Evolutionary conservation across 2,797 vertebrate genomes (phyloP), one percentile per base, ranked within the genome.

Genomic region (Sebastes ruberrimus): DNA sequence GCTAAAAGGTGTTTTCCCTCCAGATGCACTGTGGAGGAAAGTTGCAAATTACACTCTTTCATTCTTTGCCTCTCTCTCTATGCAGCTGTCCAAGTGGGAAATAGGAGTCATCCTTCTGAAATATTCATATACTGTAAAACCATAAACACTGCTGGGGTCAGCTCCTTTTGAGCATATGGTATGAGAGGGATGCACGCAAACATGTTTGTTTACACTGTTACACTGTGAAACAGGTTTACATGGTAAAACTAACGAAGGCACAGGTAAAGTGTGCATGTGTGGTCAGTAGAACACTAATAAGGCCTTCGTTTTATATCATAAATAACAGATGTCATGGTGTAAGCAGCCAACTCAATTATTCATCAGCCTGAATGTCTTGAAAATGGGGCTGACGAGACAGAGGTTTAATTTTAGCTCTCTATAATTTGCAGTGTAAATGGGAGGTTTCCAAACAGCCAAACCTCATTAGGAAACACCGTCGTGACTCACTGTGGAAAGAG

Each of bases 301-400:
- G 95, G 88, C 93, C 94, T 95, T 96, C 85, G 93, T 96, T 97
- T 96, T 86, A 92, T 93, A 93, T 97, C 95, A 97, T 97, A 96
- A 97, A 97, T 97, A 97, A 97, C 95, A 96, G 91, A 97, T 96
- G 96, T 84, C 60, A 66, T 79, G 81, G 76, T 68, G 10, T 87
- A 85, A 95, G 94, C 95, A 88, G 69, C 84, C 88, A 91, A 81
- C 92, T 97, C 93, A 97, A 97, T 97, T 96, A 97, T 97, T 97
- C 94, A 98, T 96, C 90, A 89, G 91, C 87, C 94, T 88, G 93
- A 95, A 96, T 95, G 94, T 96, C 95, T 94, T 92, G 60, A 95
- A 96, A 97, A 95, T 94, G 93, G 95, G 94, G 94, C 96, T 95
- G 94, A 95, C 88, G 94, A 93, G 92, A 95, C 94, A 95, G 92